Evolutionary conservation across 2,797 vertebrate species (phyloP).

Genomic region (Lophius americanus): DNA sequence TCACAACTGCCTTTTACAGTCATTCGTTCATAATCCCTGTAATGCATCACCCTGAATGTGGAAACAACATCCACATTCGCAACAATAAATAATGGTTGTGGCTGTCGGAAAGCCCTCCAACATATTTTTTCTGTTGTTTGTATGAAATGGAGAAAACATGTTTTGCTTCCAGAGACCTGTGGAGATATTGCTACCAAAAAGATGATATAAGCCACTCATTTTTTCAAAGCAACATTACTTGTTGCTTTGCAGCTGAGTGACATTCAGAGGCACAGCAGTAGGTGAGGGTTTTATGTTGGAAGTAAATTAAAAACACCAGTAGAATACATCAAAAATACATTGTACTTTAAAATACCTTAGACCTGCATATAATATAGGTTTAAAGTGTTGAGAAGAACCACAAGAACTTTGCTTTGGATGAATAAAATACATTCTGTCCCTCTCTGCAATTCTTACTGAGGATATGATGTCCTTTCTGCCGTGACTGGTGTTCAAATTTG

Average conservation of each 20-base stretch:
- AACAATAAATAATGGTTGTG: constrained; percentile 11
- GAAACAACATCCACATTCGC: no score
- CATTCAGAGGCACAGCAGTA: constrained; percentile 59
- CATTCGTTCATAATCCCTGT: no score
- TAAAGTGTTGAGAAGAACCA: constrained; percentile 66
- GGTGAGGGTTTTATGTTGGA: constrained; percentile 61
- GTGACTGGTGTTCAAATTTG: constrained; percentile 55
- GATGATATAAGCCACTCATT: constrained; percentile 27
- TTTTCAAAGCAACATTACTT: constrained; percentile 64
- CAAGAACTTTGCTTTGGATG: constrained; percentile 60
- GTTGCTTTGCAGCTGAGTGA: constrained; percentile 59
- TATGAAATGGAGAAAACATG: constrained; percentile 34
- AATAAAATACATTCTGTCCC: constrained; percentile 65
- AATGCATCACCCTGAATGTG: no score
- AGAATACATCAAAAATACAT: constrained; percentile 55
- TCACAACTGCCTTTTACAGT: no score
- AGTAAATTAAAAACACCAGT: constrained; percentile 54
- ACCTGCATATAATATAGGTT: constrained; percentile 51
- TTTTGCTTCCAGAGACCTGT: constrained; percentile 36
- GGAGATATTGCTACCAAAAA: constrained; percentile 39
- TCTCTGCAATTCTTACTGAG: constrained; percentile 53
- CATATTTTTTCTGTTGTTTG: constrained; percentile 36
- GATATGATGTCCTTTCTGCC: constrained; percentile 71
- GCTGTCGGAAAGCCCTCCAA: constrained; percentile 1
- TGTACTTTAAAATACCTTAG: constrained; percentile 54